Evolutionary conservation across 1,140 invertebrate genomes (phyloP).

Genomic region (Steinernema feltiae): DNA sequence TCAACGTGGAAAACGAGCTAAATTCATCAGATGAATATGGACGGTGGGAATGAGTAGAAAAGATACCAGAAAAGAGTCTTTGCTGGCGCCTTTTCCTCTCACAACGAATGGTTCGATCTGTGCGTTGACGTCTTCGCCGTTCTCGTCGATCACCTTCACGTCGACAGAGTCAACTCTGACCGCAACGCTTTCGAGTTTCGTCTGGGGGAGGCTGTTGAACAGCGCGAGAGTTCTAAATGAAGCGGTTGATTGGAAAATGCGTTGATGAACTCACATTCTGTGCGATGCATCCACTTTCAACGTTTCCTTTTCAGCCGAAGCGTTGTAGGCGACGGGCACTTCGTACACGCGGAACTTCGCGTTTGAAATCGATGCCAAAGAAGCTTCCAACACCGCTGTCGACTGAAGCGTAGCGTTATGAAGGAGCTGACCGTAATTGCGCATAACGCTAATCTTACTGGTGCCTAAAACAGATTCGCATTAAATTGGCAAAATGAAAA

Average conservation of each 20-base stretch:
- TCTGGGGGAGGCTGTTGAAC: background rate
- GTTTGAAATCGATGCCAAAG: constrained; percentile 12
- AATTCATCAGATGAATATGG: background rate
- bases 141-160: background rate
- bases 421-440: constrained; percentile 33
- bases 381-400: constrained; percentile 21
- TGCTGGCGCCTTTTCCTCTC: background rate
- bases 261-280: constrained; percentile 1
- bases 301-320: background rate
- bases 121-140: background rate
- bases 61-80: background rate
- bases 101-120: background rate
- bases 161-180: background rate
- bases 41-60: too few species aligned
- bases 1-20: background rate
- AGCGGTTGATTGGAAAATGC: background rate
- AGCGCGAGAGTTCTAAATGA: background rate
- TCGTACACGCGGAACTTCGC: background rate
- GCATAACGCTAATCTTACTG: constrained; percentile 37
- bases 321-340: constrained; percentile 13
- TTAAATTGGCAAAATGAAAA: background rate
- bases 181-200: background rate
- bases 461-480: constrained; percentile 25
- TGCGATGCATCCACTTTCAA: background rate
- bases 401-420: constrained; percentile 15